Evolutionary conservation across 2,797 vertebrate genomes (phyloP).

Genomic region (Cirrhinus molitorella): DNA sequence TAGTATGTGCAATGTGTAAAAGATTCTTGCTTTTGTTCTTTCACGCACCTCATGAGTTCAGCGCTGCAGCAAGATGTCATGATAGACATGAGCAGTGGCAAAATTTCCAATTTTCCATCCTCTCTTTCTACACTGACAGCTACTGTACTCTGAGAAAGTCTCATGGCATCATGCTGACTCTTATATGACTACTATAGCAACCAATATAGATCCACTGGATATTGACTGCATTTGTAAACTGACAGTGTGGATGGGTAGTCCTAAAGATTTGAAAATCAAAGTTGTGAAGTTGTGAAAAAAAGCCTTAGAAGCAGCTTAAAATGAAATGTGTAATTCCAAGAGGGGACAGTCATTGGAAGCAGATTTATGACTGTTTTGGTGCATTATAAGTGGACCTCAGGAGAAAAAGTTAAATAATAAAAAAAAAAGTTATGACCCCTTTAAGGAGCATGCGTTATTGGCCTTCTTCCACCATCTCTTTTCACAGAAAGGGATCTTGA

Average conservation of each 20-base stretch:
- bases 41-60: slow-evolving; percentile 15
- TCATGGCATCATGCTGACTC: neutral
- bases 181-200: slow-evolving; percentile 1
- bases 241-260: neutral
- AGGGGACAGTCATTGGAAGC: neutral
- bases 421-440: neutral
- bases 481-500: neutral
- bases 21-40: neutral
- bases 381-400: neutral
- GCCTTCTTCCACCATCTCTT: slow-evolving; percentile 12
- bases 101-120: slow-evolving; percentile 1
- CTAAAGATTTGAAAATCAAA: neutral
- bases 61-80: slow-evolving; percentile 14
- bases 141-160: slow-evolving; percentile 9
- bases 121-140: slow-evolving; percentile 20
- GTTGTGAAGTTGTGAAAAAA: neutral
- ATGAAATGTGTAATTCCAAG: neutral
- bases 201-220: neutral
- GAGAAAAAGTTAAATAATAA: neutral
- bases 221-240: slow-evolving; percentile 7
- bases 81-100: slow-evolving; percentile 26
- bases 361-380: neutral
- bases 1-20: slow-evolving; percentile 8
- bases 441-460: neutral
- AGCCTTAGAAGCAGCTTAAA: neutral